A percentile compares a stretch with the other conserved stretches of the same genome.
phyloP scores from a whole-genome alignment of 2,888 invertebrate species.

The Pseudoips prasinana region DNA sequence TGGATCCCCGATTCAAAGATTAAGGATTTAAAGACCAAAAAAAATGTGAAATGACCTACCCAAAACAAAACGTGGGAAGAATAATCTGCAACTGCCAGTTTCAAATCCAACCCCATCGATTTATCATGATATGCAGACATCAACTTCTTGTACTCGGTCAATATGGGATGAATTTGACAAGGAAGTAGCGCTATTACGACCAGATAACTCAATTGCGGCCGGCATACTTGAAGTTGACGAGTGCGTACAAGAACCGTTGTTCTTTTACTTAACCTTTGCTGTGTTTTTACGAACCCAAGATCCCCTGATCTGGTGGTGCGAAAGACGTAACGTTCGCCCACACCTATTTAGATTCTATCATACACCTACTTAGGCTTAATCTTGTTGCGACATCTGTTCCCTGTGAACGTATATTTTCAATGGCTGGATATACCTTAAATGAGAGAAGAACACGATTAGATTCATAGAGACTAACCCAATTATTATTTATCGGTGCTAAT shows the following conservation, averaged over 20 bases:
- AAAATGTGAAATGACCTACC: not conserved
- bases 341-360: not conserved
- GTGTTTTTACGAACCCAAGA: not conserved
- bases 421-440: slow-evolving; percentile 11
- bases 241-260: too few species aligned
- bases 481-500: slow-evolving; percentile 1
- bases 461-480: slow-evolving; percentile 10
- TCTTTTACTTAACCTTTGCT: too few species aligned
- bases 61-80: too few species aligned
- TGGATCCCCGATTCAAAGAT: slow-evolving; percentile 1
- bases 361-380: not conserved
- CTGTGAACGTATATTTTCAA: slow-evolving; percentile 15
- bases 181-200: too few species aligned
- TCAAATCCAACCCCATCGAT: too few species aligned
- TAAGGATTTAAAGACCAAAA: not conserved
- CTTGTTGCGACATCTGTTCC: slow-evolving; percentile 13
- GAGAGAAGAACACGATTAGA: slow-evolving; percentile 12
- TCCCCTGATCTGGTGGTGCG: not conserved
- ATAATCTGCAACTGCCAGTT: too few species aligned
- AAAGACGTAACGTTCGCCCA: not conserved
- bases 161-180: too few species aligned
- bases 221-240: too few species aligned
- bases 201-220: too few species aligned
- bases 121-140: too few species aligned
- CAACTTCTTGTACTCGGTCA: too few species aligned